Conservation (phyloP, 2,113 vertebrate species). For the Antechinus flavipes region DNA sequence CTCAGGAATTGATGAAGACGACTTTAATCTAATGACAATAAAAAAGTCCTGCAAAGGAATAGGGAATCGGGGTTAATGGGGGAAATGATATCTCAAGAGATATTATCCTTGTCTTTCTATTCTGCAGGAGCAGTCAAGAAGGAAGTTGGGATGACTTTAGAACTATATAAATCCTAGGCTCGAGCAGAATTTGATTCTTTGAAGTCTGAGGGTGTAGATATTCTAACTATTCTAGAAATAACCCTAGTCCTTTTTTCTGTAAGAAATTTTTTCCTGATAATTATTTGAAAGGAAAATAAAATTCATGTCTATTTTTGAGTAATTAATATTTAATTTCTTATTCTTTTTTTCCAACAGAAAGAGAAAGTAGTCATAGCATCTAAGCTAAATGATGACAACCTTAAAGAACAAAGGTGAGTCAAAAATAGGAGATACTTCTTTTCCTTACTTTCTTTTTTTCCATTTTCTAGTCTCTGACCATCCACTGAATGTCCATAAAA, state of each 20-base stretch:
- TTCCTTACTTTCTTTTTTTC: conserved; percentile 28
- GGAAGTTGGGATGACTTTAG: background rate
- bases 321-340: conserved; percentile 35
- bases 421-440: conserved; percentile 3
- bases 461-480: background rate
- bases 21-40: background rate
- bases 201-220: background rate
- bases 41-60: background rate
- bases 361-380: conserved; percentile 36
- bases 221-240: background rate
- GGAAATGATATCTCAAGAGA: background rate
- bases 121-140: background rate
- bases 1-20: background rate
- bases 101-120: background rate
- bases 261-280: conserved; percentile 5
- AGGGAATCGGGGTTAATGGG: background rate
- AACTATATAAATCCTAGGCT: background rate
- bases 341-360: conserved; percentile 50
- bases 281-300: conserved; percentile 31
- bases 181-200: background rate
- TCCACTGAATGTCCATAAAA: conserved; percentile 8
- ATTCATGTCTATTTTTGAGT: conserved; percentile 18
- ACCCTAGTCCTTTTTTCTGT: background rate
- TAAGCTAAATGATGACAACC: conserved; percentile 64
- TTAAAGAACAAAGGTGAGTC: conserved; percentile 67